Base-by-base conservation (phyloP, 2,113 vertebrate genomes). In the Lampris incognitus region DNA sequence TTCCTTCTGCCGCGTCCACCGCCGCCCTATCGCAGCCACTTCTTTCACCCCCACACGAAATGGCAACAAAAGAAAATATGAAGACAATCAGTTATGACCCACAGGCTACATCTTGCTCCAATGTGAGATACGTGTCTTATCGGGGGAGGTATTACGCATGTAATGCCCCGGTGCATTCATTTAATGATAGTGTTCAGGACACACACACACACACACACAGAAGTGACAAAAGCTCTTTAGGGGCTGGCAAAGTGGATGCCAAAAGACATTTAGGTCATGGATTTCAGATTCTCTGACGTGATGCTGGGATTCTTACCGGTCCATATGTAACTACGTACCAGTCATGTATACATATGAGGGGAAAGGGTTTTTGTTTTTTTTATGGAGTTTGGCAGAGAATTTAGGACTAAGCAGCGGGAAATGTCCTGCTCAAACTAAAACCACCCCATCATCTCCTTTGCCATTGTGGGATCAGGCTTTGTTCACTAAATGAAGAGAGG, bases 311-410 rank as follows among this genome's bases (percentile, higher is more conserved):
- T 60, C 56, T n/a, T 39, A 59, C 37, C 50, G 11, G n/a, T 4
- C 4, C 40, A 39, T 44, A 7, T 62, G 3, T 46, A 41, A 44
- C 7, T 59, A 41, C 38, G 46, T n/a, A 24, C 24, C 24, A 74
- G 46, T 40, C 69, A 77, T 72, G 82, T 67, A 75, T 51, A 65
- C 54, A 70, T 72, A 86, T 52, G 59, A 68, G 62, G 52, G 61
- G 67, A 84, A 89, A 58, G 11, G 61, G 84, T 85, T 90, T 89
- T 77, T 80, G 61, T 82, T 85, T 90, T 89, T 77, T 80, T 80
- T 81, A 59, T 63, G 82, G 78, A 65, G 87, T 74, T 85, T 73
- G 90, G 76, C 82, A 49, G 78, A 84, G 83, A 85, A 75, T 89
- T 85, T 81, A 76, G 70, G 24, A 51, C 56, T 50, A 63, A 89